Conservation (phyloP, 1,140 invertebrate species). For the Oncopodura yosiiana region DNA sequence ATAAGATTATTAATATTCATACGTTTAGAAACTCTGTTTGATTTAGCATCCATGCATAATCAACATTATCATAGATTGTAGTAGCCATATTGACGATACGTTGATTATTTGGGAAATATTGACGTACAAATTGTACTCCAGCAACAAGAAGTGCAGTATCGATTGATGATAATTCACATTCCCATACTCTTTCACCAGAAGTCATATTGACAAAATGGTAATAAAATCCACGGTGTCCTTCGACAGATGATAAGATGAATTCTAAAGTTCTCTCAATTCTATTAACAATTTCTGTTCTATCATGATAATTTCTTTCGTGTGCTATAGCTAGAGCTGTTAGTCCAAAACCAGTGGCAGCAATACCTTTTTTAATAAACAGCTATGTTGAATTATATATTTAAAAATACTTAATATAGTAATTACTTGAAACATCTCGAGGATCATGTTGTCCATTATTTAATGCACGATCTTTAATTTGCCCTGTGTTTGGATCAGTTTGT, state of each 20-base stretch:
- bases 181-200: conserved; percentile 30
- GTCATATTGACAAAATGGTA: conserved; percentile 32
- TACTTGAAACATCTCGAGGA: conserved; percentile 8
- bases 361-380: conserved; percentile 1
- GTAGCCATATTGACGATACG: conserved; percentile 21
- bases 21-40: conserved; percentile 19
- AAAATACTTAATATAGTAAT: not conserved
- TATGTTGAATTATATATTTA: not conserved
- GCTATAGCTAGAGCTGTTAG: conserved; percentile 21
- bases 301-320: conserved; percentile 15
- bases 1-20: too few species aligned
- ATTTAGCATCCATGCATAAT: conserved; percentile 31
- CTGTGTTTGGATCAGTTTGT: conserved; percentile 15
- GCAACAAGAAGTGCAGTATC: conserved; percentile 31
- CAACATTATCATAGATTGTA: conserved; percentile 26
- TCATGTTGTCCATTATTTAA: conserved; percentile 12
- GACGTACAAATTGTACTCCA: conserved; percentile 25
- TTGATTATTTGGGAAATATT: conserved; percentile 26
- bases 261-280: conserved; percentile 21
- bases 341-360: conserved; percentile 25
- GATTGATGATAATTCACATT: conserved; percentile 31
- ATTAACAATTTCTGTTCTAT: conserved; percentile 15
- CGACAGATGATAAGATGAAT: conserved; percentile 12
- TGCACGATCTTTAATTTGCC: conserved; percentile 22
- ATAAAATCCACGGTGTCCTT: conserved; percentile 29